Evolutionary conservation across 2,113 vertebrate species (phyloP).

Genomic region (Microcebus murinus): DNA sequence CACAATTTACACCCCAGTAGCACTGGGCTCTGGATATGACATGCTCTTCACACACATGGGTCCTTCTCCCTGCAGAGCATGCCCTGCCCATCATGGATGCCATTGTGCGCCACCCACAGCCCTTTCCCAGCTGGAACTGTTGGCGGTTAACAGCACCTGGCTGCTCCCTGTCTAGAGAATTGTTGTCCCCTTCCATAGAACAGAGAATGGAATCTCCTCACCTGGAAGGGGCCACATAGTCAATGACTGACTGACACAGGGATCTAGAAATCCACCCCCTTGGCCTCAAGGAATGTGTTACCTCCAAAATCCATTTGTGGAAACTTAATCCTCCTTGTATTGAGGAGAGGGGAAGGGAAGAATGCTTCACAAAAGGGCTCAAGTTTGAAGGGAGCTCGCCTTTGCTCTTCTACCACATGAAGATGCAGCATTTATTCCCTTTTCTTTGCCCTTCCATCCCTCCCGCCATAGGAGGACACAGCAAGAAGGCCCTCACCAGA

Average conservation of each 20-base stretch:
- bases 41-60: background rate
- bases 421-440: background rate
- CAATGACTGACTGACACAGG: background rate
- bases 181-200: background rate
- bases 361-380: background rate
- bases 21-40: background rate
- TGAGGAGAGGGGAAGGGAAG: background rate
- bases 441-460: background rate
- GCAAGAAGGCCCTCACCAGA: background rate
- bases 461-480: background rate
- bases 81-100: fast-evolving
- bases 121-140: background rate
- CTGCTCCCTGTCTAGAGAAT: background rate
- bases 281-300: background rate
- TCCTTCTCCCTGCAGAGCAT: background rate
- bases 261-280: background rate
- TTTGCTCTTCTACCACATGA: background rate
- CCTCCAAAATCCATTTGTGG: background rate
- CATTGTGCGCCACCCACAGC: background rate
- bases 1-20: background rate
- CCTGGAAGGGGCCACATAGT: background rate
- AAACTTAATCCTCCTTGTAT: background rate
- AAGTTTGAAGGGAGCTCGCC: background rate
- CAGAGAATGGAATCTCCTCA: background rate
- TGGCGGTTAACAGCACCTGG: background rate